These are phyloP conservation scores for Phyto melanocephala DNA, from an alignment of 2,888 invertebrate species.

Conservation along the genomic window DNA sequence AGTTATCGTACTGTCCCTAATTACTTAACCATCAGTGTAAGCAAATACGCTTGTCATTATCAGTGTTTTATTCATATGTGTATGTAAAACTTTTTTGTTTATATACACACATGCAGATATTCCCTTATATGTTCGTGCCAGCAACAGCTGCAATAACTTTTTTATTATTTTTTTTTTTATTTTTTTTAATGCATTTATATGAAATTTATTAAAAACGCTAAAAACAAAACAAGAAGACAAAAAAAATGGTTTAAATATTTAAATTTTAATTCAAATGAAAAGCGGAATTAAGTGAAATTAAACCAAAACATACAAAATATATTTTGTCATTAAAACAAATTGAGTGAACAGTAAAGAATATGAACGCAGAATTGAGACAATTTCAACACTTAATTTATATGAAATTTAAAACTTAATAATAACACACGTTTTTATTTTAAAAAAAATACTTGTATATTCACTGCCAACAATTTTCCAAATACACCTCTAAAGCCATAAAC, in stretches of 20 bases:
- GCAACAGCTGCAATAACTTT: conserved; percentile 48
- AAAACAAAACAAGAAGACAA: not conserved
- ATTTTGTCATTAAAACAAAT: not conserved
- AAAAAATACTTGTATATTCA: not conserved
- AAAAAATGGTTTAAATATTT: not conserved
- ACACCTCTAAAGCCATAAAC: too few species aligned
- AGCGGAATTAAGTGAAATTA: not conserved
- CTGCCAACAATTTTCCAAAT: too few species aligned
- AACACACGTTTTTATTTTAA: not conserved
- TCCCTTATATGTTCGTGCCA: not conserved
- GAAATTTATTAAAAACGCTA: not conserved
- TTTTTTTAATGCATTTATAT: not conserved
- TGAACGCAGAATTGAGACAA: too few species aligned
- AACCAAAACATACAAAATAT: not conserved
- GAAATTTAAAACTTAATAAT: too few species aligned
- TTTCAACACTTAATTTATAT: too few species aligned
- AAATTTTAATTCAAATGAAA: conserved; percentile 6
- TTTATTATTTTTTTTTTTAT: not conserved
- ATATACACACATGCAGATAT: conserved; percentile 13
- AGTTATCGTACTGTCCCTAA: not conserved
- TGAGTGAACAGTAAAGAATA: too few species aligned
- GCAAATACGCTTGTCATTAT: not conserved
- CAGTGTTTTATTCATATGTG: not conserved
- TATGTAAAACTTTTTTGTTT: not conserved
- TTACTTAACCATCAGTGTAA: conserved; percentile 19